Percentiles rank a stretch among this genome's conserved stretches.
Evolutionary conservation across 2,113 vertebrate genomes (phyloP).

Genomic region (Odontophorus gujanensis): DNA sequence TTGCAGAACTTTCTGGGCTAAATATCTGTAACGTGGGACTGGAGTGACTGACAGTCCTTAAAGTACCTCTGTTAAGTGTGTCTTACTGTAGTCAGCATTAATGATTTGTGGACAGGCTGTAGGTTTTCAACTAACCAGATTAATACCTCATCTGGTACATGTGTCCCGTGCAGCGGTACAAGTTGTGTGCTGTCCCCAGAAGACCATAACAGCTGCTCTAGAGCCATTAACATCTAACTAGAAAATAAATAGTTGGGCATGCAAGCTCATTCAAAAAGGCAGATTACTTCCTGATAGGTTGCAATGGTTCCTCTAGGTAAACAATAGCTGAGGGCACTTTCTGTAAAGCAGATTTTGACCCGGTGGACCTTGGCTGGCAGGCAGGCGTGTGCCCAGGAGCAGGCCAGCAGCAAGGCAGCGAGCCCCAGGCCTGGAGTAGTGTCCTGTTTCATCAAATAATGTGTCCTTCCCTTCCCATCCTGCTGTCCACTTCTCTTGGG

Average conservation of each 20-base stretch:
- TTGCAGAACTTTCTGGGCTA: not conserved
- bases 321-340: constrained; percentile 28
- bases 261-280: not conserved
- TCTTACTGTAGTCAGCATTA: not conserved
- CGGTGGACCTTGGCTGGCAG: constrained; percentile 46
- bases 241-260: constrained; percentile 51
- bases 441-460: constrained; percentile 40
- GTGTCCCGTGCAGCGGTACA: not conserved
- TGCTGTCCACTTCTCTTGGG: not conserved
- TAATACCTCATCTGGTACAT: constrained; percentile 26
- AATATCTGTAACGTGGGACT: not conserved
- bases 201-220: constrained; percentile 8
- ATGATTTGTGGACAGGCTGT: constrained; percentile 24
- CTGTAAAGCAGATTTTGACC: constrained; percentile 47
- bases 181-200: not conserved
- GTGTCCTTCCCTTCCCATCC: not conserved
- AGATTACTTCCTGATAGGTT: constrained; percentile 43
- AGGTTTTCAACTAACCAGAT: constrained; percentile 16
- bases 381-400: not conserved
- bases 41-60: not conserved
- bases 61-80: not conserved
- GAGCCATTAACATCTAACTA: constrained; percentile 38
- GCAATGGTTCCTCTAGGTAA: constrained; percentile 43
- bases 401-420: not conserved
- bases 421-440: not conserved